Conservation (phyloP, 2,888 invertebrate genomes). For the Nezara viridula region DNA sequence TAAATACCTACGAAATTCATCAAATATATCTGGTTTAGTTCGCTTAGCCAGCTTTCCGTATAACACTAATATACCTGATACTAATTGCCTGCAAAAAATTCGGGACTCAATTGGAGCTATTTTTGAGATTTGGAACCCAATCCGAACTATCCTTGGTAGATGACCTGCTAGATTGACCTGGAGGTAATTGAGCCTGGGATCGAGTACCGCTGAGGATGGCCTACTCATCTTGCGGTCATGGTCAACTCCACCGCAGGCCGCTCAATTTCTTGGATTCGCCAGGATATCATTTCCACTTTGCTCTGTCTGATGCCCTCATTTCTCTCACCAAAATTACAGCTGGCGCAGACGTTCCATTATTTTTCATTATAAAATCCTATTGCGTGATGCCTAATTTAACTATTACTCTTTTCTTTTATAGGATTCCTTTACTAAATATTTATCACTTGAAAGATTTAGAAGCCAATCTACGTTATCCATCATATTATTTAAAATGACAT, state of each 20-base stretch:
- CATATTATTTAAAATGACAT: too few species aligned
- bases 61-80: too few species aligned
- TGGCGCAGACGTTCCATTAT: background rate
- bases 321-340: background rate
- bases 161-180: background rate
- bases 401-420: background rate
- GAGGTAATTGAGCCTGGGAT: background rate
- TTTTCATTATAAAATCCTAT: background rate
- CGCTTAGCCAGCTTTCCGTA: too few species aligned
- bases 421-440: background rate
- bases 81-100: too few species aligned
- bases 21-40: too few species aligned
- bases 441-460: too few species aligned
- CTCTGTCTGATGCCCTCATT: background rate
- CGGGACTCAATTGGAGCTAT: too few species aligned
- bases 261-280: slow-evolving; percentile 1
- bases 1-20: too few species aligned
- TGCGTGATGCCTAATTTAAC: background rate
- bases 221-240: slow-evolving; percentile 24
- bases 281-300: background rate
- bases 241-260: background rate
- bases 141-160: background rate
- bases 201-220: background rate
- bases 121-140: too few species aligned
- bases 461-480: too few species aligned